Evolutionary conservation across 2,797 vertebrate genomes (phyloP), one percentile per base, ranked within the genome.

Genomic region (Acrossocheilus fasciatus): DNA sequence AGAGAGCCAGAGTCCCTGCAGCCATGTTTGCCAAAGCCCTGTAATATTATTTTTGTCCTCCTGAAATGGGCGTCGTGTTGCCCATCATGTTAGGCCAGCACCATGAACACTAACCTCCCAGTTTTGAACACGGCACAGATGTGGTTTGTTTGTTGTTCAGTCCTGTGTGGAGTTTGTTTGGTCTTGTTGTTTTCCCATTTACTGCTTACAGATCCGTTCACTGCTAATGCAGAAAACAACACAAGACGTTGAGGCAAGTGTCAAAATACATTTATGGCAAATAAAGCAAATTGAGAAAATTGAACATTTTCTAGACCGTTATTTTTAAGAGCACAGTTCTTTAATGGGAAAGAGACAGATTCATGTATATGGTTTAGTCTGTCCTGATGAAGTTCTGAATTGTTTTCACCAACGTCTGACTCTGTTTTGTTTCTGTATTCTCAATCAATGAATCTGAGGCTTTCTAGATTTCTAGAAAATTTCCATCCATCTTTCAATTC

Each of bases 1-100:
- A 10, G 18, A 75, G 85, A 79, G 77, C 81, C 82, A 69, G 26
- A 45, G 57, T 68, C 62, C 83, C 84, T 75, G 39, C 69, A 82
- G 78, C 45, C 36, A 3, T 77, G 78, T 88, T 85, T 88, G 81
- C 88, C 77, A 70, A 82, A 74, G 76, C 81, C 73, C 68, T 59
- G 83, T 78, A 85, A 69, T 74, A 70, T 86, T 84, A 82, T 84
- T 87, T 86, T 82, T 36, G 75, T 86, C 84, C 80, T 83, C 62
- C 66, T 76, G 75, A 82, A 87, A 36, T 66, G 59, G 82, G 45
- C 76, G 62, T 83, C 45, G 69, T 41, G 81, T 52, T 83, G 77
- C 84, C 86, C 57, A 86, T 87, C 75, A 80, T 74, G 75, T 86
- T 70, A 76, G 68, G 34, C 80, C 34, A 47, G 68, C 41, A 30